Evolutionary conservation across 2,797 vertebrate genomes (phyloP).

Genomic region (Arremon aurantiirostris): DNA sequence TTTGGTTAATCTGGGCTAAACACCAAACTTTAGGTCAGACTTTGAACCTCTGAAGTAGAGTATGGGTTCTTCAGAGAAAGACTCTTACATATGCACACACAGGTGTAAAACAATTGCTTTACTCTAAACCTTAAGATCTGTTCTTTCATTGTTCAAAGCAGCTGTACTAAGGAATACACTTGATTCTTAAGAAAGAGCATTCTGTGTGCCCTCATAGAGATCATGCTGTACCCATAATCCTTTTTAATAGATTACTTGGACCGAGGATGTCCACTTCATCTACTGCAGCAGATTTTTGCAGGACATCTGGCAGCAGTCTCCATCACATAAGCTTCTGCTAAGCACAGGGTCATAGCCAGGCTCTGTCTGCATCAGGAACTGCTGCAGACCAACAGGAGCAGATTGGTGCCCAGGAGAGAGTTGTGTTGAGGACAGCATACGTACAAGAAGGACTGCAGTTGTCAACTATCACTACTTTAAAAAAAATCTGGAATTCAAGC

Average conservation of each 20-base stretch:
- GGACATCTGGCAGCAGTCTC: background rate
- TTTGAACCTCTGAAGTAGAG: background rate
- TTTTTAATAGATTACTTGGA: background rate
- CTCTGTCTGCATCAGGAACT: background rate
- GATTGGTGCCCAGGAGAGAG: background rate
- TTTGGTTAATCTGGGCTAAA: background rate
- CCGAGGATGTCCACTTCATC: background rate
- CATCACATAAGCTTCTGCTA: background rate
- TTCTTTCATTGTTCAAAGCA: background rate
- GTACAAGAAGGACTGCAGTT: background rate
- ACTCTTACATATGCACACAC: fast-evolving
- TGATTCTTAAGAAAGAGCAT: background rate
- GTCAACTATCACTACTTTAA: background rate
- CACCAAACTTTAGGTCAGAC: background rate
- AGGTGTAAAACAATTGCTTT: background rate
- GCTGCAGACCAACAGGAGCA: background rate
- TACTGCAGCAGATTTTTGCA: background rate
- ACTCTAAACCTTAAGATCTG: background rate
- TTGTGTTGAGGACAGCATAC: background rate
- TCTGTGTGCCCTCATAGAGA: fast-evolving
- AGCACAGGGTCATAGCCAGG: background rate
- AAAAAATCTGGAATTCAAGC: background rate
- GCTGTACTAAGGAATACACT: background rate
- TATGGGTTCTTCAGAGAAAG: background rate
- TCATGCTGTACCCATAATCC: background rate